phyloP scores from a whole-genome alignment of 2,113 vertebrate genomes.

The Vidua macroura region DNA sequence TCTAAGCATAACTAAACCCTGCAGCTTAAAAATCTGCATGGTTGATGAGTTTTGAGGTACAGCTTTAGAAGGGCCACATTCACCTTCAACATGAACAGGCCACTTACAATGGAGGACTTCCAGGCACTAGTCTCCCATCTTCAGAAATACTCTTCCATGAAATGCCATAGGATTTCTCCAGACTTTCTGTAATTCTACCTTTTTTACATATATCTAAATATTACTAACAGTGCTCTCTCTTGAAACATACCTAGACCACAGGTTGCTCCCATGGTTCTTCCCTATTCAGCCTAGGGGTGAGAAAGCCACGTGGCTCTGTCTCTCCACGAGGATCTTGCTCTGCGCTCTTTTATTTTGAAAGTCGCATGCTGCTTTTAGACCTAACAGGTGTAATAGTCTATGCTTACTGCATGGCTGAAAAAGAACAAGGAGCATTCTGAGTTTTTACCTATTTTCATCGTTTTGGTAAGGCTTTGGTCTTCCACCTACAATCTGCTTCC shows the following conservation, averaged over 20 bases:
- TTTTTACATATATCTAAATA: neutral
- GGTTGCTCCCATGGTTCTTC: neutral
- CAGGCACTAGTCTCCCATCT: neutral
- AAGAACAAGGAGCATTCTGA: neutral
- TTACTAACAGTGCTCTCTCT: neutral
- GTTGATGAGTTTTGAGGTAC: neutral
- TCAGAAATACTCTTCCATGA: neutral
- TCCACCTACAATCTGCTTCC: neutral
- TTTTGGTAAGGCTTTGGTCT: neutral
- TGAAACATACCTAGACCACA: neutral
- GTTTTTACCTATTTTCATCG: neutral
- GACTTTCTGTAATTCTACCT: neutral
- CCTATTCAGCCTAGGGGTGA: neutral
- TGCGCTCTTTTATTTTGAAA: neutral
- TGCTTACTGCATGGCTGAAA: neutral
- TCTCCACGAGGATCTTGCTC: neutral
- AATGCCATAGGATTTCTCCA: neutral
- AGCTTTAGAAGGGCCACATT: neutral
- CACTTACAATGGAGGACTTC: neutral
- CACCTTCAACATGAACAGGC: neutral
- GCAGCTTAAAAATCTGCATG: neutral
- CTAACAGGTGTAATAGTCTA: neutral
- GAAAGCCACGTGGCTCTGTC: neutral
- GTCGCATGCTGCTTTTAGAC: neutral
- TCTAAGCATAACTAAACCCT: neutral